phyloP scores from a whole-genome alignment of 64 coral and sea anemone species.

The Montipora sp. region DNA sequence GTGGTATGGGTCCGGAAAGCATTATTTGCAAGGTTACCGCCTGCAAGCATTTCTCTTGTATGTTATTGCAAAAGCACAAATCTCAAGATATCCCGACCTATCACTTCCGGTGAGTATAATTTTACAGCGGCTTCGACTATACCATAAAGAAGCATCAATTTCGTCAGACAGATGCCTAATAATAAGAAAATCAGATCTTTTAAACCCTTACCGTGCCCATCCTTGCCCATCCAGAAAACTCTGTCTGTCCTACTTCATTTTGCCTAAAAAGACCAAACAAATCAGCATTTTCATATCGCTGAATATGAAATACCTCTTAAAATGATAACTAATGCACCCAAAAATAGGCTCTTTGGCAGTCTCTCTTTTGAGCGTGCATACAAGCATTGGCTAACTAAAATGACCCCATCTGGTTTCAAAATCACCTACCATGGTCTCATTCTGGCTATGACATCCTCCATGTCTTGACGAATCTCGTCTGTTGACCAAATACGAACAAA shows the following conservation, averaged over 20 bases:
- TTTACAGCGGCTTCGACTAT: not conserved
- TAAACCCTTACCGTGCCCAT: constrained; percentile 90
- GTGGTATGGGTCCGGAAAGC: too few species aligned
- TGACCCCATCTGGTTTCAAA: not conserved
- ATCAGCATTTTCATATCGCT: too few species aligned
- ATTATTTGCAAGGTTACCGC: too few species aligned
- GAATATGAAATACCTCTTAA: too few species aligned
- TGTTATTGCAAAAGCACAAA: not conserved
- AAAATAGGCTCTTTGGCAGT: too few species aligned
- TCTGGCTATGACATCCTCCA: constrained; percentile 91
- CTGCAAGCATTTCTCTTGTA: not conserved
- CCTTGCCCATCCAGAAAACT: constrained; percentile 97
- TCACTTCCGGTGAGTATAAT: not conserved
- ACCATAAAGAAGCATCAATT: too few species aligned
- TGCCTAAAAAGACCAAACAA: constrained; percentile 55
- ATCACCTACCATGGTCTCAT: constrained; percentile 89
- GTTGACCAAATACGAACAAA: not conserved
- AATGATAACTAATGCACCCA: too few species aligned
- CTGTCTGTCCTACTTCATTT: constrained; percentile 89
- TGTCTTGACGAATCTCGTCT: constrained; percentile 98
- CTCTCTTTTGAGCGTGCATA: too few species aligned
- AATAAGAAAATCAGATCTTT: too few species aligned
- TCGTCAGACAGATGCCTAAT: too few species aligned
- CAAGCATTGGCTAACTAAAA: too few species aligned
- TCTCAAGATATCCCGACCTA: not conserved